Conservation (phyloP, 2,797 vertebrate species). For the Tragelaphus eurycerus region DNA sequence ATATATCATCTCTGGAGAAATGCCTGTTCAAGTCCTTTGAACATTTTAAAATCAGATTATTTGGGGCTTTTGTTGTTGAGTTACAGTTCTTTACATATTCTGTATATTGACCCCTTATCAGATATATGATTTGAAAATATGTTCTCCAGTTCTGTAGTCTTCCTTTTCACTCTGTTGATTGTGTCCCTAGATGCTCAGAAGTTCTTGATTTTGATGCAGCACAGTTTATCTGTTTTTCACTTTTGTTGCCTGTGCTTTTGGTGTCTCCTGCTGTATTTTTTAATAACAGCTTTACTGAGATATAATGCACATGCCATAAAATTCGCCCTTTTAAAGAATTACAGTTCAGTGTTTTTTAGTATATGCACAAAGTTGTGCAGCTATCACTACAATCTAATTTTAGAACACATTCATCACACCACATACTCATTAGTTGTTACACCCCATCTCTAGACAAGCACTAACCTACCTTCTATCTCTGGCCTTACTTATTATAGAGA, state of each 20-base stretch:
- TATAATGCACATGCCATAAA: neutral
- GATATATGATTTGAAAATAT: neutral
- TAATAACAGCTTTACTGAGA: neutral
- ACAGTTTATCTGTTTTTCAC: neutral
- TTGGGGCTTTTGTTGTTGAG: neutral
- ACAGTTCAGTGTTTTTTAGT: neutral
- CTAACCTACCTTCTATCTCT: neutral
- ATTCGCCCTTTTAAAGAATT: constrained; percentile 8
- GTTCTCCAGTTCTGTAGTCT: neutral
- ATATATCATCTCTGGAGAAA: neutral
- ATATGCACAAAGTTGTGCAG: neutral
- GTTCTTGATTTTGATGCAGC: neutral
- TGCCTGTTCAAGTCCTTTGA: constrained; percentile 6
- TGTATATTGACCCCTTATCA: neutral
- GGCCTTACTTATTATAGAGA: constrained; percentile 1
- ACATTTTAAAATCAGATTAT: neutral
- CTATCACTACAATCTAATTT: neutral
- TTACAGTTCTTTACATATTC: constrained; percentile 22
- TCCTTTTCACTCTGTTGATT: neutral
- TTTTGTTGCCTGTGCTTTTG: neutral
- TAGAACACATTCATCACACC: neutral
- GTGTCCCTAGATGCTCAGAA: neutral
- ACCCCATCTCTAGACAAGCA: neutral
- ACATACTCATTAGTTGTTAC: neutral
- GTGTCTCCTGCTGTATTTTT: neutral